Percentiles rank a stretch among this genome's conserved stretches.
Evolutionary conservation across 2,888 invertebrate species (phyloP).

Genomic region (Scaptomyza caliginosa): DNA sequence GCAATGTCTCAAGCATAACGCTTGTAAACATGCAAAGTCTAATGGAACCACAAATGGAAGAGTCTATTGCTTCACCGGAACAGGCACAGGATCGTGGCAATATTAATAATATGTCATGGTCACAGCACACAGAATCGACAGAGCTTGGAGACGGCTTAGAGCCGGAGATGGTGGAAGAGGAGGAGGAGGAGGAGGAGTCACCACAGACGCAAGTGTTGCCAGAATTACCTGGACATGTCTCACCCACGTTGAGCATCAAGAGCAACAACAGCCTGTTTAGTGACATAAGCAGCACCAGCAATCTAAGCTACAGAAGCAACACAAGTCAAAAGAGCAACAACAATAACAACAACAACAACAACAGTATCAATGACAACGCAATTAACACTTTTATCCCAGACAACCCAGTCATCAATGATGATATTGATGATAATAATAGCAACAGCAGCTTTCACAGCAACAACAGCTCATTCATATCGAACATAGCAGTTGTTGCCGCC

Average conservation of each 20-base stretch:
- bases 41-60: neutral
- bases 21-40: neutral
- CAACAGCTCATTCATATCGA: conserved; percentile 32
- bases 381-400: neutral
- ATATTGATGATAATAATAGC: neutral
- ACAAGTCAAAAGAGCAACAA: neutral
- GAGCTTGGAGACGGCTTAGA: too few relatives aligned
- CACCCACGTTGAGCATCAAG: neutral
- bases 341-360: neutral
- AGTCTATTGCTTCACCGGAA: neutral
- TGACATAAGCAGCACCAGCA: neutral
- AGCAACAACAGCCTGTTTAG: neutral
- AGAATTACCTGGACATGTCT: neutral
- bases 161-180: too few relatives aligned
- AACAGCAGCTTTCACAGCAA: neutral
- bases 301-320: neutral
- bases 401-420: neutral
- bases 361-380: neutral
- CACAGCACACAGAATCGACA: neutral
- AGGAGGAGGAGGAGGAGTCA: neutral
- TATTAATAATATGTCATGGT: neutral
- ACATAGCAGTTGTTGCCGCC: conserved; percentile 37
- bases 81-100: neutral
- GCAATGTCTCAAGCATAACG: neutral
- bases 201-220: neutral